Base-by-base conservation (phyloP, 2,113 vertebrate species). In the Hipposideros armiger region DNA sequence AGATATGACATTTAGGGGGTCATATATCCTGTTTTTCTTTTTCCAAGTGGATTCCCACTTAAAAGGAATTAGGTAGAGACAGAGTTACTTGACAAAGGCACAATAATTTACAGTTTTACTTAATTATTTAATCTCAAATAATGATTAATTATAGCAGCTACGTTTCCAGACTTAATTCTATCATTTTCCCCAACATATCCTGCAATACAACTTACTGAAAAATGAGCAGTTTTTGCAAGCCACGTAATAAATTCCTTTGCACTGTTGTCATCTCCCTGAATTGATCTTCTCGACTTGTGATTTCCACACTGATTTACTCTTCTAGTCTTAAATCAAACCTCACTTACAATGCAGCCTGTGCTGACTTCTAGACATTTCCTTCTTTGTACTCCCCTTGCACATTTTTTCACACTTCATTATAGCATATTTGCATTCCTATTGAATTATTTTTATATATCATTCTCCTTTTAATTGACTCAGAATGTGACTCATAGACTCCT, bases 11-110 rank as follows among this genome's bases (percentile, higher is more conserved):
- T 17, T 69, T 14, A 72, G 10, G 5, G 22, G 96, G 72, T 91
- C 56, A 26, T 92, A 95, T 66, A 81, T 96, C 11, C 58, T 87
- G 19, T 52, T 96, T 17, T 91, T 78, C 78, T 70, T 95, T 78
- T 66, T 66, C 32, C 20, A 73, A 50, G 86, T 89, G 26, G 28
- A 89, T 83, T 93, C 66, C 24, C 50, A 76, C 50, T 91, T 95
- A 70, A 84, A 89, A 80, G 56, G 26, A 90, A 54, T n/a, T 60
- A 74, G 50, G 92, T 73, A 85, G 28, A 78, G 42, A 87, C 28
- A 78, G 36, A 94, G 42, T 69, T 77, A 4, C 58, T 92, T 92
- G 58, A 82, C 50, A 88, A 60, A 94, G 10, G 8, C 24, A 88
- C 32, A 64, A 47, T 32, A 47, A 83, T 92, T 91, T 74, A 74